phyloP scores from a whole-genome alignment of 2,888 invertebrate species.

The Boloria selene region DNA sequence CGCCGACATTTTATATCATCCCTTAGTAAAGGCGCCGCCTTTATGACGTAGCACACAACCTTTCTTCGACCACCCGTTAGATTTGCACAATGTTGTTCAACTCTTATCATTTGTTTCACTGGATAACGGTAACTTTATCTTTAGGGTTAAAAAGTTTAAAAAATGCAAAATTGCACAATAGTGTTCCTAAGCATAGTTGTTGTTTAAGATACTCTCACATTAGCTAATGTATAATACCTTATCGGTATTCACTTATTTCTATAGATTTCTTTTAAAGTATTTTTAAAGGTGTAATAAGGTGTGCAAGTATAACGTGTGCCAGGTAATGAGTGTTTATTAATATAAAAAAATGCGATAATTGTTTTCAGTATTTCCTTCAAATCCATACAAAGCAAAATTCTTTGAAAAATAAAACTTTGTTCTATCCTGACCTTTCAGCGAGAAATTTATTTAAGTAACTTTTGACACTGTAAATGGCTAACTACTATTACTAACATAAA shows the following conservation, averaged over 20 bases:
- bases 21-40: slow-evolving; percentile 61
- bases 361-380: not conserved
- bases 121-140: slow-evolving; percentile 49
- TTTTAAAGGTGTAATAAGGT: slow-evolving; percentile 2
- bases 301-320: not conserved
- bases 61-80: slow-evolving; percentile 61
- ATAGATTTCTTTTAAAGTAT: slow-evolving; percentile 22
- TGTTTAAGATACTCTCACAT: slow-evolving; percentile 16
- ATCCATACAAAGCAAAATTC: not conserved
- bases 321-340: slow-evolving; percentile 7
- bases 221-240: slow-evolving; percentile 23
- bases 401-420: not conserved
- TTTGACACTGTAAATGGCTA: too few species aligned
- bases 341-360: not conserved
- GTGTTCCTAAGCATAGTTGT: slow-evolving; percentile 22
- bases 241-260: slow-evolving; percentile 31
- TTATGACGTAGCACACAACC: slow-evolving; percentile 54
- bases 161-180: slow-evolving; percentile 47
- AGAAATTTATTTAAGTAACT: too few species aligned
- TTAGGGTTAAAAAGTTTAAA: slow-evolving; percentile 38
- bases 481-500: too few species aligned
- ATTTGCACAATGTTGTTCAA: slow-evolving; percentile 62
- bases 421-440: not conserved
- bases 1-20: slow-evolving; percentile 71
- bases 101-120: slow-evolving; percentile 55